phyloP scores from a whole-genome alignment of 2,797 vertebrate species.

The Hafferia zeledoni region DNA sequence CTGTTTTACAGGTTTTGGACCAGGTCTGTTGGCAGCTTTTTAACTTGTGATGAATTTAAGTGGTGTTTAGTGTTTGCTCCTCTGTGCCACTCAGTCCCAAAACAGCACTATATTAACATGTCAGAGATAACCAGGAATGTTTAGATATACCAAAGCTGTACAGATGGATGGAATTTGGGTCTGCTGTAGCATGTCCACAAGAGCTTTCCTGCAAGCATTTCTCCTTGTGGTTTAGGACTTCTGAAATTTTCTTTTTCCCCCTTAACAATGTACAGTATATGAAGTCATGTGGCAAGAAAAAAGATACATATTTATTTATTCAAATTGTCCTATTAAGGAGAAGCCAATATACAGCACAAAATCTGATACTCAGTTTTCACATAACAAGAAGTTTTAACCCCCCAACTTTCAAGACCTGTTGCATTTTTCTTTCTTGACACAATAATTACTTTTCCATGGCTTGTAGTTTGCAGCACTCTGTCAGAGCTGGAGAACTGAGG shows the following conservation, averaged over 20 bases:
- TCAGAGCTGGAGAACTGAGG: neutral
- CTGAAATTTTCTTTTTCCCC: neutral
- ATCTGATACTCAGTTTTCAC: neutral
- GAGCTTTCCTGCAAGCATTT: neutral
- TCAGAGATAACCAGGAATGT: neutral
- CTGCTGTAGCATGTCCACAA: neutral
- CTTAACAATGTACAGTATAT: neutral
- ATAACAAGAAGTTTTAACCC: neutral
- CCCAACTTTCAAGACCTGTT: neutral
- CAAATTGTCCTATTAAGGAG: neutral
- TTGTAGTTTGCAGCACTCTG: neutral
- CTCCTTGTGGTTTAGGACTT: neutral
- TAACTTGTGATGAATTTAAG: neutral
- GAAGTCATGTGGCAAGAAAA: neutral
- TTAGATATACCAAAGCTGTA: neutral
- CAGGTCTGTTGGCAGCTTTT: fast-evolving
- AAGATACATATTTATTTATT: neutral
- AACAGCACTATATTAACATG: neutral
- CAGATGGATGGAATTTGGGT: neutral
- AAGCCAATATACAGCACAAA: neutral
- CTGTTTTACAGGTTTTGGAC: neutral
- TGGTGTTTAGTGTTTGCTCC: neutral
- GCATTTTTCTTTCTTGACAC: neutral
- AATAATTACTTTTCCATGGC: neutral
- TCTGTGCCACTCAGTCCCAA: neutral